Evolutionary conservation across 1,140 invertebrate species (phyloP).

Genomic region (Saccostrea echinata): DNA sequence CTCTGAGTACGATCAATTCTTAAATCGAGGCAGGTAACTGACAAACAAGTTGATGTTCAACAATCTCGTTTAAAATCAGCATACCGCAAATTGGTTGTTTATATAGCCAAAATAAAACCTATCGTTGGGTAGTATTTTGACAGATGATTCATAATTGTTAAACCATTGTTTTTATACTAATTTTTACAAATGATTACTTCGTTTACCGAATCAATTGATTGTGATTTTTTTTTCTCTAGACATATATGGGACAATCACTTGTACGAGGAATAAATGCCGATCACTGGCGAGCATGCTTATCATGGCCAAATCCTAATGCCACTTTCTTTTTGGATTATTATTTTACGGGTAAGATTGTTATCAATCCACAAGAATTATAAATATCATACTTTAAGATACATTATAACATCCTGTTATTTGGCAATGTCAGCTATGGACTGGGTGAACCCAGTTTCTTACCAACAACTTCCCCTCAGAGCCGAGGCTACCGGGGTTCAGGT

Average conservation of each 20-base stretch:
- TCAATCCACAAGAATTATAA: neutral
- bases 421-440: conserved; percentile 39
- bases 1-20: neutral
- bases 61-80: too few species aligned
- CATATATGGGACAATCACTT: conserved; percentile 55
- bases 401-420: neutral
- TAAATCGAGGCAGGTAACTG: too few species aligned
- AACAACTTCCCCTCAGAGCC: conserved; percentile 61
- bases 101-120: too few species aligned
- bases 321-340: conserved; percentile 71
- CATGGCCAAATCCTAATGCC: conserved; percentile 57
- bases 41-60: too few species aligned
- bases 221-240: conserved; percentile 43
- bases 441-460: conserved; percentile 38
- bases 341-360: conserved; percentile 62
- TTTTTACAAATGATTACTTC: too few species aligned
- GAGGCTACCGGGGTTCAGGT: conserved; percentile 47
- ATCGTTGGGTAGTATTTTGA: too few species aligned
- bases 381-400: neutral
- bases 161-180: too few species aligned
- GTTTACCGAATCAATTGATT: neutral
- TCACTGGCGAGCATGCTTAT: conserved; percentile 67
- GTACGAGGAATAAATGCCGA: conserved; percentile 63
- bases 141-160: too few species aligned
- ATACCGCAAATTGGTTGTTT: too few species aligned